Evolutionary conservation across 2,113 vertebrate species (phyloP).

Genomic region (Dromiciops gliroides): DNA sequence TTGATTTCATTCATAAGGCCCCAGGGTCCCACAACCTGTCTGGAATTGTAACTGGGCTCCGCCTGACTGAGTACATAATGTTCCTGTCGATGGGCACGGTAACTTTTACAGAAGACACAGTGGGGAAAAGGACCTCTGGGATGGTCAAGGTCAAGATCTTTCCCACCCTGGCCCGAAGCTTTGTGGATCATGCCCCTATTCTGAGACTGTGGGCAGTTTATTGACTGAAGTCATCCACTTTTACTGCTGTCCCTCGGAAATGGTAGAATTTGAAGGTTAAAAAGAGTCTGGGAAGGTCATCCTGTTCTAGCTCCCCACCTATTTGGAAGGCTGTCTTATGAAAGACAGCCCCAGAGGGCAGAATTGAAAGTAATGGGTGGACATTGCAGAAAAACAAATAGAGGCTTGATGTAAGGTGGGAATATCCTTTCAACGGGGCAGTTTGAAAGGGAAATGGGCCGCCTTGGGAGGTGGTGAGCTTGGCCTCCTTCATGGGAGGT

Average conservation of each 20-base stretch:
- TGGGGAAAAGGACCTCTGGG: conserved; percentile 1
- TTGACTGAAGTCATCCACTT: background rate
- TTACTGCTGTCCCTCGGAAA: background rate
- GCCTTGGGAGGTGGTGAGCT: background rate
- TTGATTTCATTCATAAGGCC: conserved; percentile 51
- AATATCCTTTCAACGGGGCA: background rate
- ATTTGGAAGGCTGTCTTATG: background rate
- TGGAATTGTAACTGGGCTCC: conserved; percentile 17
- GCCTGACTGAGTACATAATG: fast-evolving
- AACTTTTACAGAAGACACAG: conserved; percentile 19
- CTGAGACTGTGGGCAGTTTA: background rate
- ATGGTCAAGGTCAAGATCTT: background rate
- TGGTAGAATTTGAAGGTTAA: background rate
- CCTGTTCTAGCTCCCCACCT: background rate
- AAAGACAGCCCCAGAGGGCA: background rate
- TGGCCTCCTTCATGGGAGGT: background rate
- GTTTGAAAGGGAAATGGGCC: background rate
- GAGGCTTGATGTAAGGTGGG: background rate
- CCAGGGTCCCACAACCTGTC: conserved; percentile 45
- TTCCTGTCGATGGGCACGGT: background rate
- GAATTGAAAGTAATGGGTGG: background rate
- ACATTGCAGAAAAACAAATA: background rate
- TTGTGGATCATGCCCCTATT: background rate
- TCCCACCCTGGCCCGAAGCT: background rate
- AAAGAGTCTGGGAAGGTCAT: background rate